phyloP scores from a whole-genome alignment of 2,797 vertebrate genomes.

The Pangasius djambal region DNA sequence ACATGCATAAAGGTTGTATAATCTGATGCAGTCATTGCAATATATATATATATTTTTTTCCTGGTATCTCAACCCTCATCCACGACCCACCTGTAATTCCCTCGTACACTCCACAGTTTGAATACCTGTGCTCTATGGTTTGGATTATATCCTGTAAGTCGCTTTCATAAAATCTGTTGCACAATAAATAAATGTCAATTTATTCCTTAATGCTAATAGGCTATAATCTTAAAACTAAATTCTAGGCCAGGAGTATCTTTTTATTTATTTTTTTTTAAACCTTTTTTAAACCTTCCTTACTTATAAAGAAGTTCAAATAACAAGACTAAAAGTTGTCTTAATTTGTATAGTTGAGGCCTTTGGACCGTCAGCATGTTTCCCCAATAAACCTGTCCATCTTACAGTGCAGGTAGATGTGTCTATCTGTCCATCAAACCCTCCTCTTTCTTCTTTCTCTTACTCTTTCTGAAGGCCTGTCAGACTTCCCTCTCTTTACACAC shows the following conservation, averaged over 20 bases:
- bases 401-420: not conserved
- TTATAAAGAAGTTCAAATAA: not conserved
- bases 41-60: not conserved
- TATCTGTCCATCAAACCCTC: constrained; percentile 12
- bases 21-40: not conserved
- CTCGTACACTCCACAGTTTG: no score
- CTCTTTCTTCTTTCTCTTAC: not conserved
- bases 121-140: no score
- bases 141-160: no score
- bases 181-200: not conserved
- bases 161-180: no score
- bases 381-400: no score
- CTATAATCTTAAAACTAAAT: no score
- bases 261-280: not conserved
- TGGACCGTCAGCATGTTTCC: not conserved
- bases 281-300: not conserved
- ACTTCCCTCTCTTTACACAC: constrained; percentile 25
- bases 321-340: not conserved
- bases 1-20: not conserved
- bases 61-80: not conserved
- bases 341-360: not conserved
- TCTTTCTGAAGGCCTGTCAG: constrained; percentile 1
- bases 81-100: not conserved
- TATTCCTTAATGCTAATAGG: no score
- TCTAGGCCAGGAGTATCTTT: no score